Percentiles rank a stretch among this genome's conserved stretches.
Conservation (phyloP, 2,888 invertebrate species). For the Loripinus fragilis region DNA sequence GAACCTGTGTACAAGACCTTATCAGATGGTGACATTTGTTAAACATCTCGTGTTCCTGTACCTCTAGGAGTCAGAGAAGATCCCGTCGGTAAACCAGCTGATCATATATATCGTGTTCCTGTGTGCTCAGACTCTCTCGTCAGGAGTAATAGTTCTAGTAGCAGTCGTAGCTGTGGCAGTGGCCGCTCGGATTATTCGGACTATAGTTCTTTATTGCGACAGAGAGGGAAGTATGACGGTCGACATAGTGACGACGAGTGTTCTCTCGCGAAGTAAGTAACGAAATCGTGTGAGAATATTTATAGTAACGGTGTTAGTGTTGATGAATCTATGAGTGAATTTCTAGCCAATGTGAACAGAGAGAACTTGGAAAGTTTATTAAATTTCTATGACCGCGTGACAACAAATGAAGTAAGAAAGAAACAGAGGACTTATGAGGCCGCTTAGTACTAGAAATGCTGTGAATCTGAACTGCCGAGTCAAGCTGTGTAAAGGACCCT, state of each 20-base stretch:
- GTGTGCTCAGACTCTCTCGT: neutral
- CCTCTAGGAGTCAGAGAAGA: neutral
- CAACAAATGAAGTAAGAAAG: slow-evolving; percentile 28
- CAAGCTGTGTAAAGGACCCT: too few relatives aligned
- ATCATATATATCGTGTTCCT: neutral
- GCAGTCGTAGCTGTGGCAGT: slow-evolving; percentile 9
- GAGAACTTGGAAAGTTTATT: slow-evolving; percentile 53
- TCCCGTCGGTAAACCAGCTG: neutral
- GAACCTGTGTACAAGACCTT: neutral
- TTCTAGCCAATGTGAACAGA: slow-evolving; percentile 45
- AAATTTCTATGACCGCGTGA: slow-evolving; percentile 52
- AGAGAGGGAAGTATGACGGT: slow-evolving; percentile 3
- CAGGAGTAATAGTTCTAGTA: neutral
- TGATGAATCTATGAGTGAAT: slow-evolving; percentile 58
- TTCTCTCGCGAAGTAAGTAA: slow-evolving; percentile 24
- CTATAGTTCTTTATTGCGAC: slow-evolving; percentile 6
- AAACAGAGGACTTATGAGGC: slow-evolving; percentile 48
- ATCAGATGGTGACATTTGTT: neutral
- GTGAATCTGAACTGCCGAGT: neutral
- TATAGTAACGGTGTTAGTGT: slow-evolving; percentile 37
- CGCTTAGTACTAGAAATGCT: slow-evolving; percentile 28
- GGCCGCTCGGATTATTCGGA: slow-evolving; percentile 5
- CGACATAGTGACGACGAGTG: neutral
- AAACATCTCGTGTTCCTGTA: neutral
- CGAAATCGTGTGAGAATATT: slow-evolving; percentile 30